Percentiles rank a stretch among this genome's conserved stretches.
phyloP scores from a whole-genome alignment of 1,140 invertebrate species.

The Pogonomyrmex californicus region DNA sequence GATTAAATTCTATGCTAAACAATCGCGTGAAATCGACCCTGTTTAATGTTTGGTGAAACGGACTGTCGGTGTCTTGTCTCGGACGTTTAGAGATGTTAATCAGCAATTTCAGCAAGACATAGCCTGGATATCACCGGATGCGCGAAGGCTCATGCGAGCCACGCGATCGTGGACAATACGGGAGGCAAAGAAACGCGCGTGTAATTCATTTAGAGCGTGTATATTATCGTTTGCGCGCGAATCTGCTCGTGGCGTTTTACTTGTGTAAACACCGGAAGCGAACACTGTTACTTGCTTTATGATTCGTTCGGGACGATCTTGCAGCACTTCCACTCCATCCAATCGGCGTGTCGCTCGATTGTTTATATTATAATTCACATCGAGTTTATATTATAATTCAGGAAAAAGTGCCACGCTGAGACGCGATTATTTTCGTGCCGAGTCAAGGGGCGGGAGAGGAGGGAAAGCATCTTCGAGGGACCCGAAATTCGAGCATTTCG shows the following conservation, averaged over 20 bases:
- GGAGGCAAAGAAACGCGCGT: constrained; percentile 39
- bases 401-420: neutral
- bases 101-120: constrained; percentile 10
- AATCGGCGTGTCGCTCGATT: neutral
- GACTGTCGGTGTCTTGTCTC: neutral
- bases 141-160: constrained; percentile 29
- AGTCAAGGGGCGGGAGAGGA: neutral
- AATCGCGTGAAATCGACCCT: neutral
- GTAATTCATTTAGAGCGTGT: constrained; percentile 71
- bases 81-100: constrained; percentile 1
- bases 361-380: neutral
- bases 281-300: constrained; percentile 42
- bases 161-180: constrained; percentile 57
- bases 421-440: constrained; percentile 31
- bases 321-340: constrained; percentile 43
- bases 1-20: neutral
- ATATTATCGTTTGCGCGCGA: constrained; percentile 66
- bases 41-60: neutral
- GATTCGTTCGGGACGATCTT: constrained; percentile 42
- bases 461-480: neutral
- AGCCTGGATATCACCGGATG: constrained; percentile 56
- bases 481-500: neutral
- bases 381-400: constrained; percentile 23
- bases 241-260: constrained; percentile 43
- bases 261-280: constrained; percentile 72